phyloP scores from a whole-genome alignment of 2,797 vertebrate species.

The Lithobates sylvaticus region DNA sequence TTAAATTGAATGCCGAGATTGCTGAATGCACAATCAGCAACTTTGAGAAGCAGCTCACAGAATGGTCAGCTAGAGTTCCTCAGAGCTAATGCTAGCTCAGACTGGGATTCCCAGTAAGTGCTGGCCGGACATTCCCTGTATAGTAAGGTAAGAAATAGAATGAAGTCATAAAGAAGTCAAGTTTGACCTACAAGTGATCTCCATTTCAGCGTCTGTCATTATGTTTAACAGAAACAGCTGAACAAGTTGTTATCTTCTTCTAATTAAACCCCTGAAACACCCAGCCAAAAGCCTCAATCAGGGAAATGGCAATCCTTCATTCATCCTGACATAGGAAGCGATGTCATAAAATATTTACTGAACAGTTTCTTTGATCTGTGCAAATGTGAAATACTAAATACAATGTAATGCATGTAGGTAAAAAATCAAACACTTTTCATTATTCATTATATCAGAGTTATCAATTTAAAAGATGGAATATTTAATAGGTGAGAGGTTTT shows the following conservation, averaged over 20 bases:
- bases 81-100: conserved; percentile 33
- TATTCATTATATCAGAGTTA: not conserved
- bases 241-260: conserved; percentile 2
- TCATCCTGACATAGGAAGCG: not conserved
- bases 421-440: conserved; percentile 3
- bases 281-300: not conserved
- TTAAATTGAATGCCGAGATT: not conserved
- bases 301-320: not conserved
- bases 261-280: conserved; percentile 32
- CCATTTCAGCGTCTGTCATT: conserved; percentile 41
- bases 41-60: conserved; percentile 8
- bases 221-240: conserved; percentile 43
- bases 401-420: not conserved
- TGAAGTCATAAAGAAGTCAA: conserved; percentile 59
- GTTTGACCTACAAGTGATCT: conserved; percentile 53
- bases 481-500: not conserved
- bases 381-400: conserved; percentile 24
- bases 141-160: conserved; percentile 53
- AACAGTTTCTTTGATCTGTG: conserved; percentile 20
- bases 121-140: conserved; percentile 51
- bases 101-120: conserved; percentile 52
- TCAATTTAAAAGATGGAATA: not conserved
- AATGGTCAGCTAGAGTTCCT: conserved; percentile 24
- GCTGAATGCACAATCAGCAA: not conserved
- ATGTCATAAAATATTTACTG: conserved; percentile 17